Conservation (phyloP, 2,113 vertebrate species). For the Clinocottus analis region DNA sequence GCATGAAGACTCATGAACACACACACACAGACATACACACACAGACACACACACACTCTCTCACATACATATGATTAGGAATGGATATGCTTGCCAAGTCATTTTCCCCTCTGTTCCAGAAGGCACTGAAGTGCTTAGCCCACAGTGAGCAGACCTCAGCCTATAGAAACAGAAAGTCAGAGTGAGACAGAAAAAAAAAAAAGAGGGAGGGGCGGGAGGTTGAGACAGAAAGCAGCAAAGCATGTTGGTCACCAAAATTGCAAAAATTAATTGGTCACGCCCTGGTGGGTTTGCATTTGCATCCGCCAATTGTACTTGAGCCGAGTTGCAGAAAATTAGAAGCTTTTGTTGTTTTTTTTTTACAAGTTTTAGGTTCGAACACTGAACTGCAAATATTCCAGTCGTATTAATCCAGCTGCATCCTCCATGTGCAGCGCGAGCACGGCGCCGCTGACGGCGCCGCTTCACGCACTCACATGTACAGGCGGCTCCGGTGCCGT, state of each 20-base stretch:
- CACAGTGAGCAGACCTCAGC: slow-evolving; percentile 66
- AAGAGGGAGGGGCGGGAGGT: slow-evolving; percentile 55
- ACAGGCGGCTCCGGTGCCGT: neutral
- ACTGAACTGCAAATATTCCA: slow-evolving; percentile 20
- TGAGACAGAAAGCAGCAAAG: slow-evolving; percentile 66
- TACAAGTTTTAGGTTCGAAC: slow-evolving; percentile 23
- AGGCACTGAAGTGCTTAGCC: slow-evolving; percentile 73
- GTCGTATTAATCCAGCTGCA: neutral
- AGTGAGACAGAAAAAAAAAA: slow-evolving; percentile 21
- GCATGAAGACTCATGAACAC: slow-evolving; percentile 44
- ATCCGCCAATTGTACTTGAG: slow-evolving; percentile 59
- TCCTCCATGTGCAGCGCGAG: no score
- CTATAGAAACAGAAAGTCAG: slow-evolving; percentile 65
- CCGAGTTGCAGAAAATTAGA: slow-evolving; percentile 44
- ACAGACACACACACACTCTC: neutral
- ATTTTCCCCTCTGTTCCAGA: slow-evolving; percentile 75
- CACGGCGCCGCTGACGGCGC: no score
- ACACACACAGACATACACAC: slow-evolving; percentile 19
- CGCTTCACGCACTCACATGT: no score
- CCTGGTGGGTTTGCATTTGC: slow-evolving; percentile 64
- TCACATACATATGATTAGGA: slow-evolving; percentile 65
- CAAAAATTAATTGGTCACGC: slow-evolving; percentile 77
- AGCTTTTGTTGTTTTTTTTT: slow-evolving; percentile 25
- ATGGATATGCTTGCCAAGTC: slow-evolving; percentile 77
- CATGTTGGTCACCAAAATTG: slow-evolving; percentile 77